A percentile compares a stretch with the other conserved stretches of the same genome.
Evolutionary conservation across 2,888 invertebrate genomes (phyloP).

Genomic region (Colostygia pectinataria): DNA sequence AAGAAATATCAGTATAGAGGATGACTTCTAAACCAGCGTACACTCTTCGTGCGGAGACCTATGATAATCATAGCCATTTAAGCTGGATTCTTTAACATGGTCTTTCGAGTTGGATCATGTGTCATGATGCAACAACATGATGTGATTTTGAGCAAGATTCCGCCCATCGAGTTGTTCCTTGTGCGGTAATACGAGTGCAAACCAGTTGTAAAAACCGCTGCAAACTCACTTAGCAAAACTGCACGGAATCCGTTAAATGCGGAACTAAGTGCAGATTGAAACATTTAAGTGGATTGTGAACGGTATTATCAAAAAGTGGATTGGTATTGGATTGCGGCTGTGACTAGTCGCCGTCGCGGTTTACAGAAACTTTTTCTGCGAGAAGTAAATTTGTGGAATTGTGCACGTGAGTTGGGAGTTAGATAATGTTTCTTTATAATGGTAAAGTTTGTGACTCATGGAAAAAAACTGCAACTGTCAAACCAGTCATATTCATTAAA

Average conservation of each 20-base stretch:
- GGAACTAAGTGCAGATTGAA: slow-evolving; percentile 13
- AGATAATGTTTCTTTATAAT: background rate
- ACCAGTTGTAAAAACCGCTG: slow-evolving; percentile 5
- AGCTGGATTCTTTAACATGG: background rate
- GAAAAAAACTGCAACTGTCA: no score
- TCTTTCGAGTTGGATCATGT: background rate
- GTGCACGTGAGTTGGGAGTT: slow-evolving; percentile 5
- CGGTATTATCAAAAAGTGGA: slow-evolving; percentile 15
- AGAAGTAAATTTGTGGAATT: slow-evolving; percentile 7
- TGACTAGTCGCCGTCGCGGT: background rate
- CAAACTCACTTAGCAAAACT: slow-evolving; percentile 5
- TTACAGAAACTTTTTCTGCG: slow-evolving; percentile 2
- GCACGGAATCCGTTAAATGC: background rate
- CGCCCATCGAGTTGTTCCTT: background rate
- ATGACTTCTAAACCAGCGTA: slow-evolving; percentile 47
- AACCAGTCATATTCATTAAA: no score
- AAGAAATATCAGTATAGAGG: slow-evolving; percentile 90
- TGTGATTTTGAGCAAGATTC: background rate
- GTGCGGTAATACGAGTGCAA: background rate
- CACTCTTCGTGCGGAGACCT: no score
- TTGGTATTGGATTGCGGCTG: slow-evolving; percentile 3
- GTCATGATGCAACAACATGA: background rate
- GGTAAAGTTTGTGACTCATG: background rate
- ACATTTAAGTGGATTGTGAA: slow-evolving; percentile 17
- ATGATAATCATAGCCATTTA: no score